These are phyloP conservation scores for Ectemnius continuus DNA, from an alignment of 2,888 invertebrate genomes.

Conservation along the genomic window DNA sequence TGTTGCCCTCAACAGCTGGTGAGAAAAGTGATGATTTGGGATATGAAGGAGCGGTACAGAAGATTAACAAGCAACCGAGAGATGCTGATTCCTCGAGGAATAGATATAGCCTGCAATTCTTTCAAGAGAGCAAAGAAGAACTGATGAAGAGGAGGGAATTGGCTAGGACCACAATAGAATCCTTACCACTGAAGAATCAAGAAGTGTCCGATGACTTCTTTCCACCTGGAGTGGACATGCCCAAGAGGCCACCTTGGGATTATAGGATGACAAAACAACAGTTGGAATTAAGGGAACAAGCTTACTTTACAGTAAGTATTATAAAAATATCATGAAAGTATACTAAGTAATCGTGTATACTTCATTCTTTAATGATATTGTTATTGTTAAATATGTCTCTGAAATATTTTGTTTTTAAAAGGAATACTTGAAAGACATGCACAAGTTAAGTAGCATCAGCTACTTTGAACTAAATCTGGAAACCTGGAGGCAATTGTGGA, in stretches of 20 bases:
- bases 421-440: conserved; percentile 87
- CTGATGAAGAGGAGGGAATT: conserved; percentile 84
- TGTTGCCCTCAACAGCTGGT: conserved; percentile 36
- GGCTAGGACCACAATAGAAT: conserved; percentile 81
- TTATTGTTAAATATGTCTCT: conserved; percentile 9
- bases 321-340: no score
- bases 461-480: conserved; percentile 96
- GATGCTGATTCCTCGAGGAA: conserved; percentile 80
- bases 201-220: conserved; percentile 87
- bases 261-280: conserved; percentile 85
- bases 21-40: conserved; percentile 36
- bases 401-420: conserved; percentile 72
- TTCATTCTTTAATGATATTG: no score
- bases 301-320: conserved; percentile 85
- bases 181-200: conserved; percentile 81
- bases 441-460: conserved; percentile 84
- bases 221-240: conserved; percentile 85
- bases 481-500: conserved; percentile 97
- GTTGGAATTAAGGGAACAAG: conserved; percentile 88
- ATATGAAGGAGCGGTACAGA: conserved; percentile 74
- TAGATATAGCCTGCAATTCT: conserved; percentile 90
- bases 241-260: conserved; percentile 92
- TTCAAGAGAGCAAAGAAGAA: conserved; percentile 88
- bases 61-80: conserved; percentile 84
- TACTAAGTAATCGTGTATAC: no score